Percentiles rank a stretch among this genome's conserved stretches.
Conservation (phyloP, 2,888 invertebrate genomes). For the Luffia ferchaultella region DNA sequence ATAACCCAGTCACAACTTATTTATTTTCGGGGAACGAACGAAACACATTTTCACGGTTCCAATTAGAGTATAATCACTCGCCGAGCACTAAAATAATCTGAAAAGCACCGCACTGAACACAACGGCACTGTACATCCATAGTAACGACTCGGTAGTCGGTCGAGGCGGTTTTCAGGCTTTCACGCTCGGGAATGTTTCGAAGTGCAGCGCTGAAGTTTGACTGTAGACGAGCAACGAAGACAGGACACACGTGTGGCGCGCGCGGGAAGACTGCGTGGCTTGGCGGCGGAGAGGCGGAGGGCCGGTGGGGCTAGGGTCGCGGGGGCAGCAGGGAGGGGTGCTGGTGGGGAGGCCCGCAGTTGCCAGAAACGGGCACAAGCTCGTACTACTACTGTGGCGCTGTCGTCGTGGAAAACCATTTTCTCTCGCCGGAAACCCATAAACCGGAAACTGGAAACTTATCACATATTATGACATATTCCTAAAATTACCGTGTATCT, state of each 20-base stretch:
- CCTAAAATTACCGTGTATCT: too few species aligned
- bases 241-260: conserved; percentile 58
- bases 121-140: background rate
- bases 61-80: background rate
- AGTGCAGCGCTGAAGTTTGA: background rate
- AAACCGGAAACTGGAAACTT: too few species aligned
- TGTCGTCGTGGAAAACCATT: background rate
- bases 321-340: conserved; percentile 31
- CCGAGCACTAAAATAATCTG: background rate
- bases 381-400: conserved; percentile 10
- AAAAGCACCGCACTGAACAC: background rate
- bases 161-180: background rate
- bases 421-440: background rate
- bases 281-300: conserved; percentile 12
- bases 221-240: too few species aligned
- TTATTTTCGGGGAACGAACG: too few species aligned
- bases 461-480: too few species aligned
- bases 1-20: too few species aligned
- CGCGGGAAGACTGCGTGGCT: conserved; percentile 67
- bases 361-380: conserved; percentile 24
- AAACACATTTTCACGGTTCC: background rate
- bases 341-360: conserved; percentile 46
- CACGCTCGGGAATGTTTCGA: background rate
- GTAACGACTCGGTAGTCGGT: background rate
- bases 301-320: conserved; percentile 21